Evolutionary conservation across 1,140 invertebrate genomes (phyloP), one percentile per base, ranked within the genome.

Genomic region (Belonocnema kinseyi): DNA sequence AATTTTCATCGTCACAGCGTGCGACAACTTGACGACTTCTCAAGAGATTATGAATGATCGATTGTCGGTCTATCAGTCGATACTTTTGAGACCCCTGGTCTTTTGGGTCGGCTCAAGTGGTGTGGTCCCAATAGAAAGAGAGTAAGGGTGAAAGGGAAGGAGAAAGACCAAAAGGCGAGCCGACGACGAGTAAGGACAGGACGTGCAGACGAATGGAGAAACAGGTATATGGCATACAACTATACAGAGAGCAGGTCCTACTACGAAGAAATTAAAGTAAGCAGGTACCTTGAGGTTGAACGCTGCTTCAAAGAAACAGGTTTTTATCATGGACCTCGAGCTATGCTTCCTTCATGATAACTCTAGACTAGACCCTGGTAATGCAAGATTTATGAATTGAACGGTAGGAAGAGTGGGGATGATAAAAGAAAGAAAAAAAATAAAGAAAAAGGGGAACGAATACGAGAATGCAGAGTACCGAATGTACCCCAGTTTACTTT

Each of bases 181-280:
- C 77, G 77, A 74, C 72, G 40, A 46, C 40, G 40, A 46, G 7
- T 46, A 46, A 73, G 51, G n/a, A 70, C 74, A 50, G 72, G 75
- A 74, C 73, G 61, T 46, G 73, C 78, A 56, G 71, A 75, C 72
- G 76, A 72, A 79, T 71, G 19, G 66, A 53, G 73, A 73, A 83
- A 86, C 73, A 81, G 82, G 83, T 83, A 84, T 83, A 73, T 54
- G 52, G 26, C 53, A 72, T 77, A 76, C 26, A 33, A 33, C 26
- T 75, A 75, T 75, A 74, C 50, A 77, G 78, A 66, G 61, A 66
- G 81, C 86, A 88, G 85, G 84, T 87, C 86, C 85, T 87, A 87
- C 85, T 87, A 82, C 85, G 83, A 79, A 78, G 77, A 85, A 86
- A 88, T 88, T 88, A 88, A 90, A 88, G 84, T 85, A 83, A 86